Percentiles rank a stretch among this genome's conserved stretches.
Conservation (phyloP, 2,113 vertebrate genomes). For the Platichthys stellatus region DNA sequence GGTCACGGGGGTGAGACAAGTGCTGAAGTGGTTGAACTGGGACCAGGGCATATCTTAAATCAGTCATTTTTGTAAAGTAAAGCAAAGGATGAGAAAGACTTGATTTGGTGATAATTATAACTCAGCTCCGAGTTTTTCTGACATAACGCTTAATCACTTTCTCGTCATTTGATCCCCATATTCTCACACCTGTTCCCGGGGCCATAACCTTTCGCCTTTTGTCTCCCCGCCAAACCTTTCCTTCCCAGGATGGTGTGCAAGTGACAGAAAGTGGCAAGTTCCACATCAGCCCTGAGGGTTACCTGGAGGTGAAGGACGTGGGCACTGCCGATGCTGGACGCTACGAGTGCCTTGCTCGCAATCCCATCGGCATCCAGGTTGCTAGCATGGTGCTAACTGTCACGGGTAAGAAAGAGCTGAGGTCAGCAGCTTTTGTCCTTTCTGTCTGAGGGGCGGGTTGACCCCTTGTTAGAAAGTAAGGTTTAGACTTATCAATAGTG, state of each 20-base stretch:
- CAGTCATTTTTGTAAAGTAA: not conserved
- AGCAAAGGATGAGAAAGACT: not conserved
- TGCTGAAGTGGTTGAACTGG: not conserved
- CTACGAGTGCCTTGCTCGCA: constrained; percentile 95
- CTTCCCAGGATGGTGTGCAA: constrained; percentile 92
- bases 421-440: too few relatives aligned
- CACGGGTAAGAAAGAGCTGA: constrained; percentile 82
- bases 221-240: not conserved
- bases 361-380: constrained; percentile 91
- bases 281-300: constrained; percentile 91
- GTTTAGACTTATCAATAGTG: too few relatives aligned
- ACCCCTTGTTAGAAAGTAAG: too few relatives aligned
- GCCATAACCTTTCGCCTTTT: constrained; percentile 10
- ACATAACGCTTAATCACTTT: not conserved
- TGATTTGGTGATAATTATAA: not conserved
- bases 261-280: constrained; percentile 99
- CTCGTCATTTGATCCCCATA: not conserved
- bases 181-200: not conserved
- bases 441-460: too few relatives aligned
- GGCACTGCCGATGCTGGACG: constrained; percentile 92
- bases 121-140: not conserved
- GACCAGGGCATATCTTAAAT: not conserved
- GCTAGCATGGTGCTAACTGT: constrained; percentile 95
- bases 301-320: constrained; percentile 91
- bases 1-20: constrained; percentile 6